These are phyloP conservation scores for Spermophilus dauricus DNA, from an alignment of 2,113 vertebrate genomes.

Conservation along the genomic window DNA sequence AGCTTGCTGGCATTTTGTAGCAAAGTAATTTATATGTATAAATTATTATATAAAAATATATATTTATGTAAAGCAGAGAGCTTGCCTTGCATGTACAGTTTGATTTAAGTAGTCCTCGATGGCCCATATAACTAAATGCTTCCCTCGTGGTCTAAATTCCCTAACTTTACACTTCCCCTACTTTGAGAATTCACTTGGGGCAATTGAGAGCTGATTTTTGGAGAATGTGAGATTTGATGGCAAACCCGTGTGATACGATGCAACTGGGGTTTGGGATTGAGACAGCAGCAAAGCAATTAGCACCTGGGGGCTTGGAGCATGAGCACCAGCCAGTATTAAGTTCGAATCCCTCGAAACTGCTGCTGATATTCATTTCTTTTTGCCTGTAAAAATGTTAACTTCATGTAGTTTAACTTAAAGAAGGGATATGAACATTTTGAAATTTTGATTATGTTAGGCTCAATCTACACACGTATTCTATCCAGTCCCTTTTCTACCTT, in stretches of 20 bases:
- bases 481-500: accelerated
- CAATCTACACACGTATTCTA: not conserved
- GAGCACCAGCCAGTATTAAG: not conserved
- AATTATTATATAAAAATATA: not conserved
- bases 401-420: not conserved
- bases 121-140: not conserved
- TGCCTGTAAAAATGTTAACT: not conserved
- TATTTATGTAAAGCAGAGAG: not conserved
- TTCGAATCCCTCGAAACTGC: not conserved
- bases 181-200: not conserved
- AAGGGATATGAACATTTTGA: not conserved
- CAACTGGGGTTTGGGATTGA: not conserved
- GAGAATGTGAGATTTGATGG: not conserved
- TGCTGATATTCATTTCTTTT: not conserved
- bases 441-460: not conserved
- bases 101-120: not conserved
- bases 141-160: not conserved
- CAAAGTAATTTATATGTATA: not conserved
- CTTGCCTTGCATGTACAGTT: not conserved
- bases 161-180: not conserved
- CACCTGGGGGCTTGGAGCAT: not conserved
- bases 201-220: not conserved
- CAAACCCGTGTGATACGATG: not conserved
- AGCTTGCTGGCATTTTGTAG: not conserved
- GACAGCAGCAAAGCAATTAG: not conserved